A percentile compares a stretch with the other conserved stretches of the same genome.
phyloP scores from a whole-genome alignment of 2,797 vertebrate genomes.

The Falco rusticolus region DNA sequence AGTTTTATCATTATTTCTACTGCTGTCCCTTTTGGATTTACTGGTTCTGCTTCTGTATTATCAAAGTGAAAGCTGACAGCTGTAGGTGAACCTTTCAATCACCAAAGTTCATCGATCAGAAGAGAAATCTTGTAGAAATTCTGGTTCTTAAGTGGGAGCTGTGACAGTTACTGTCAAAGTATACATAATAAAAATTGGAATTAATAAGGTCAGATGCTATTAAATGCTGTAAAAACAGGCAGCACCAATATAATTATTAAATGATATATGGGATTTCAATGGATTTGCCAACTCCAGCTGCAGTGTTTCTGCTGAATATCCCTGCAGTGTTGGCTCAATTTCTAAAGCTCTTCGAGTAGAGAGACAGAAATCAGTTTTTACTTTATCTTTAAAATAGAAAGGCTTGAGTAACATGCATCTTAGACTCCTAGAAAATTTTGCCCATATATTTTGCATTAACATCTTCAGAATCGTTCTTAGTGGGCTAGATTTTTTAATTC shows the following conservation, averaged over 20 bases:
- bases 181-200: slow-evolving; percentile 35
- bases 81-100: neutral
- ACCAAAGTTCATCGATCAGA: neutral
- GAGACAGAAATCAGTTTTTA: neutral
- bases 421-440: neutral
- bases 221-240: slow-evolving; percentile 41
- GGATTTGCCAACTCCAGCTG: slow-evolving; percentile 8
- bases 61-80: neutral
- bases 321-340: slow-evolving; percentile 13
- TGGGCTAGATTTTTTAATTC: neutral
- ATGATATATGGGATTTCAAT: slow-evolving; percentile 9
- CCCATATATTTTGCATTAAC: neutral
- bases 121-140: neutral
- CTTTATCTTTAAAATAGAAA: neutral
- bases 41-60: neutral
- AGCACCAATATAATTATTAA: slow-evolving; percentile 22
- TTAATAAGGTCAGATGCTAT: slow-evolving; percentile 34
- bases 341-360: neutral
- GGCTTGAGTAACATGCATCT: neutral
- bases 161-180: slow-evolving; percentile 6
- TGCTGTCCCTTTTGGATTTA: neutral
- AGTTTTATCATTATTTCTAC: neutral
- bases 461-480: neutral
- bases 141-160: neutral
- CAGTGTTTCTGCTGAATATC: slow-evolving; percentile 13